Evolutionary conservation across 2,888 invertebrate genomes (phyloP), one percentile per base, ranked within the genome.

Genomic region (Pedicia rivosa): DNA sequence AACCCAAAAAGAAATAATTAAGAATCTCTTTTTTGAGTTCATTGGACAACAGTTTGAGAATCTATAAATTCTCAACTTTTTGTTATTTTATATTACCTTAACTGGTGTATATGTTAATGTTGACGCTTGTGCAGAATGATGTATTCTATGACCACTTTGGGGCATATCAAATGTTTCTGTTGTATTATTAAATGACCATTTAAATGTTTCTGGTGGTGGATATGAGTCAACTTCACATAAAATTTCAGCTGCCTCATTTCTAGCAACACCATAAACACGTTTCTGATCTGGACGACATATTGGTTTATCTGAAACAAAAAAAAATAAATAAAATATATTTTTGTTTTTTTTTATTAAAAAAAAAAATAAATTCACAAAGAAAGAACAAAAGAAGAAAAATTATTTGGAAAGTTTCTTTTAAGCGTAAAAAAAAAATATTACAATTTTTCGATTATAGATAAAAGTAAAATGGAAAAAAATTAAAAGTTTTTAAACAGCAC

Each of bases 131-230:
- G 67, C 66, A 7, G 68, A 65, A 43, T 67, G 66, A 43, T 67
- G 66, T 36, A 66, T 65, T 30, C 57, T 52, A 57, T 73, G 81
- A 46, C 78, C 74, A 47, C 69, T 67, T 47, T 70, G 70, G 27
- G 77, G 72, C 52, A 87, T 74, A 51, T 86, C 83, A 43, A 74
- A 68, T 47, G 75, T 75, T 54, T 84, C 83, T 45, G 81, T 76
- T 26, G 86, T 82, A 62, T 86, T 88, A 65, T 91, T 91, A 57
- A 90, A 81, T 19, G 78, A 75, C 88, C 88, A 88, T 49, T 78
- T 78, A 60, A 86, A 88, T 51, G 71, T 77, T 51, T 78, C 77
- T 2, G 83, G 84, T 2, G 75, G 70, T 12, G 88, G 87, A 57
- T 78, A 84, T 15, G 86, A 77, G 52, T 87, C 84, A 31, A 88